Percentiles rank a stretch among this genome's conserved stretches.
Evolutionary conservation across 2,113 vertebrate species (phyloP).

Genomic region (Xiphophorus maculatus): DNA sequence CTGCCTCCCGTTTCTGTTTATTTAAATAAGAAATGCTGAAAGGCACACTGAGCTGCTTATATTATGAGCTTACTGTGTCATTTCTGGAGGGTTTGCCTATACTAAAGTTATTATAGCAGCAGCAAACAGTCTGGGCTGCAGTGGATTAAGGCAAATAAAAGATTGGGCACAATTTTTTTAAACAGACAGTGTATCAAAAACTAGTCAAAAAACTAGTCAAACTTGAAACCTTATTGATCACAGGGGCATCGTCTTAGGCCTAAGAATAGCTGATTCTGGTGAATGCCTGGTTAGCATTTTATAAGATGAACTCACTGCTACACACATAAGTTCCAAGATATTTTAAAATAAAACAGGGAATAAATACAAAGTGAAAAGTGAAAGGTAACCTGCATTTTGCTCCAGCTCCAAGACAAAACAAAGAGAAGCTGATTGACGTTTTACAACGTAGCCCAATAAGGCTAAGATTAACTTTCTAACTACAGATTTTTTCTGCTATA

Average conservation of each 20-base stretch:
- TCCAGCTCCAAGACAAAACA: too few relatives aligned
- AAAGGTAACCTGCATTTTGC: too few relatives aligned
- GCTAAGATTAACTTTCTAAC: too few relatives aligned
- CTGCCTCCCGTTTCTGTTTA: conserved; percentile 16
- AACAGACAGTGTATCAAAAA: not conserved
- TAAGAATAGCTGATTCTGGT: not conserved
- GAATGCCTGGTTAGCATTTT: not conserved
- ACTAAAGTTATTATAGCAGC: not conserved
- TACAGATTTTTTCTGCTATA: not conserved
- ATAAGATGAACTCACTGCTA: not conserved
- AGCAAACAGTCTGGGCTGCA: too few relatives aligned
- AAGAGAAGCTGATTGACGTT: too few relatives aligned
- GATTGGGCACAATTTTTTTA: not conserved
- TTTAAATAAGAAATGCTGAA: conserved; percentile 24
- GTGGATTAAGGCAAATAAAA: not conserved
- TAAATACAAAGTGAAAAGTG: not conserved
- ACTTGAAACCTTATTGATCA: not conserved
- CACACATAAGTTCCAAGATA: not conserved
- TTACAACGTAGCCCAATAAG: too few relatives aligned
- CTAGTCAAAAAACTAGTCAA: not conserved
- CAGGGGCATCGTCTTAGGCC: not conserved
- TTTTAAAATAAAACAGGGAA: not conserved
- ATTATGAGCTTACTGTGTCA: conserved; percentile 12
- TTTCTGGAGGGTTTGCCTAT: conserved; percentile 25
- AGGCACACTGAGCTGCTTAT: conserved; percentile 5